Conservation (phyloP, 1,140 invertebrate species). For the Anagrus nilaparvatae region DNA sequence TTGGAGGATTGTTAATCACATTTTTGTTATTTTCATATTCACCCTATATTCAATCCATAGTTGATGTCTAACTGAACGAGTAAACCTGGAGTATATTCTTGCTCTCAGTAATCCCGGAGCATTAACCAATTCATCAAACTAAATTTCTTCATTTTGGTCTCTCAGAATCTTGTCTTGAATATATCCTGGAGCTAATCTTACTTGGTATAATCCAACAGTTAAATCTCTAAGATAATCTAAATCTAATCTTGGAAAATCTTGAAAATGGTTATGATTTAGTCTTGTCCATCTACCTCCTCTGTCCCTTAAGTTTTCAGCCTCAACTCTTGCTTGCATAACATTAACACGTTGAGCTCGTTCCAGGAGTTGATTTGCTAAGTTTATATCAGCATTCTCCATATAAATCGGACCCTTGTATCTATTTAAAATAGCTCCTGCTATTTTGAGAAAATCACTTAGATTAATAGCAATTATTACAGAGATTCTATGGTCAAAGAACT, state of each 20-base stretch:
- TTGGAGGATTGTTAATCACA: not conserved
- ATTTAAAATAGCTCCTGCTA: constrained; percentile 11
- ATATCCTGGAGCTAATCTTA: constrained; percentile 1
- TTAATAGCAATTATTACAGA: constrained; percentile 2
- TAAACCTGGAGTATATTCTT: constrained; percentile 2
- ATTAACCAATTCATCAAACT: not conserved
- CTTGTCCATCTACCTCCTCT: not conserved
- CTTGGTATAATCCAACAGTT: constrained; percentile 6
- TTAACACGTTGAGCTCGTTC: too few relatives aligned
- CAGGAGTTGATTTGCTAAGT: too few relatives aligned
- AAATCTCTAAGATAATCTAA: constrained; percentile 1
- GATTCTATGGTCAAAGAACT: constrained; percentile 12
- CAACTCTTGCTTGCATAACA: constrained; percentile 4
- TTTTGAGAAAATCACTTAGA: constrained; percentile 7
- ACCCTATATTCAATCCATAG: not conserved
- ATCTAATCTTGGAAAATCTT: constrained; percentile 3
- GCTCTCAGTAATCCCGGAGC: constrained; percentile 2
- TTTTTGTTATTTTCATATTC: not conserved
- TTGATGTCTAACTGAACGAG: not conserved
- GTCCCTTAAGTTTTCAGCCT: not conserved
- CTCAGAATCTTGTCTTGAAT: constrained; percentile 5
- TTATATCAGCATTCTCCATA: too few relatives aligned
- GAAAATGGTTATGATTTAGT: not conserved
- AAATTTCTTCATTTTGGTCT: not conserved
- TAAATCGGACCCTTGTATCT: too few relatives aligned